Base-by-base conservation (phyloP, 2,797 vertebrate species). In the Microchirus variegatus region DNA sequence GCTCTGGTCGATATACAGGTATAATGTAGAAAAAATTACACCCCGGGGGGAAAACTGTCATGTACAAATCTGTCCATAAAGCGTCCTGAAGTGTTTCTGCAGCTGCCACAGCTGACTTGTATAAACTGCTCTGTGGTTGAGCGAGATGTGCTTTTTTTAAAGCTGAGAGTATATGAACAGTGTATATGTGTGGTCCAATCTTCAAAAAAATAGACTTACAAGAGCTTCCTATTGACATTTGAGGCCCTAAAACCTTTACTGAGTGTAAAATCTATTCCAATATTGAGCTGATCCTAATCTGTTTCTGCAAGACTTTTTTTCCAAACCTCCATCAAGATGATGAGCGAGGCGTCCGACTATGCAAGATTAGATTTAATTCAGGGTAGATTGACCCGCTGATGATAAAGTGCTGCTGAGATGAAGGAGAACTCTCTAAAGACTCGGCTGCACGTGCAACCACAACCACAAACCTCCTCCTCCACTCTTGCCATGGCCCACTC, bases 11-110 rank as follows among this genome's bases (percentile, higher is more conserved):
- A 75, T 77, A 79, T 54, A 31, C 31, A 31, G 5, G 5, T 31
- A 56, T 77, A 71, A 80, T 67, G 54, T 59, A 42, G 59, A 73
- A 82, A 73, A 82, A 76, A 83, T 73, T 47, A 67, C 54, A 71
- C 37, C 15, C 53, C 44, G 38, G 49, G 46, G 46, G 36, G 42
- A 72, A 55, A 38, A 43, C 10, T 6, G 15, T 53, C 53, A 75
- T 63, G 61, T 52, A 56, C 35, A 61, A 54, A 73, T 66, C n/a
- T 66, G 65, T 1, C 42, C 48, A 43, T 58, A 57, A 58, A 67
- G 62, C 57, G 37, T 72, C 66, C 53, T 63, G 52, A 74, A 52
- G 60, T 40, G 68, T 64, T 59, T 47, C n/a, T 14, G 14, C 40
- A 12, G 40, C 40, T 75, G 41, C 22, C 16, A 51, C 19, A 59